phyloP scores from a whole-genome alignment of 2,797 vertebrate genomes.

The Ateles fusciceps region DNA sequence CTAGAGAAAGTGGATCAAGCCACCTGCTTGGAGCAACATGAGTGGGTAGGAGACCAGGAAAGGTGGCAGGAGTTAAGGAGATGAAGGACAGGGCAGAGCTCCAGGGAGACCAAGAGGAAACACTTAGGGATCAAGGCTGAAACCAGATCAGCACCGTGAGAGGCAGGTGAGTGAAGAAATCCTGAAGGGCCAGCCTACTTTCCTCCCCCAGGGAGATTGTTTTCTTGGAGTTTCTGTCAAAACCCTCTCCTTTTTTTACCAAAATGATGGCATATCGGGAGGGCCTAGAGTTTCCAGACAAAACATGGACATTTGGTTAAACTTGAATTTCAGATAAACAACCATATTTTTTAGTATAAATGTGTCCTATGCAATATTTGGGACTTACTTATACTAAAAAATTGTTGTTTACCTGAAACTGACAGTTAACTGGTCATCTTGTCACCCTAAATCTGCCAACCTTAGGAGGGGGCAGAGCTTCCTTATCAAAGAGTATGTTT shows the following conservation, averaged over 20 bases:
- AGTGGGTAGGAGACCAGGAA: background rate
- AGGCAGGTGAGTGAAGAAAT: background rate
- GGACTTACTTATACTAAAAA: too few species aligned
- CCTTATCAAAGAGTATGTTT: too few species aligned
- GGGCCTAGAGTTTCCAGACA: background rate
- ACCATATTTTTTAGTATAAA: background rate
- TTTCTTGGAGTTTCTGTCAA: background rate
- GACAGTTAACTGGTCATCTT: background rate
- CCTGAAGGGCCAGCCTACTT: background rate
- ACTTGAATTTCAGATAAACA: background rate
- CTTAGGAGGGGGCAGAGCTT: too few species aligned
- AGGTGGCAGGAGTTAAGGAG: background rate
- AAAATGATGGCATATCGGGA: background rate
- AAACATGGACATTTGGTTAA: too few species aligned
- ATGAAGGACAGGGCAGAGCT: background rate
- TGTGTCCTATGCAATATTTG: background rate
- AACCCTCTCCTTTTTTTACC: background rate
- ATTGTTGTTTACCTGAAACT: background rate
- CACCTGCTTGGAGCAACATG: background rate
- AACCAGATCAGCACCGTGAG: background rate
- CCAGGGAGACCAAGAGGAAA: background rate
- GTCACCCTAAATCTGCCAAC: too few species aligned
- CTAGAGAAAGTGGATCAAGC: background rate
- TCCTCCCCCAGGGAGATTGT: background rate
- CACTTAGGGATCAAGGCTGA: background rate